These are phyloP conservation scores for Bubalus kerabau DNA, from an alignment of 2,113 vertebrate species.

Conservation along the genomic window DNA sequence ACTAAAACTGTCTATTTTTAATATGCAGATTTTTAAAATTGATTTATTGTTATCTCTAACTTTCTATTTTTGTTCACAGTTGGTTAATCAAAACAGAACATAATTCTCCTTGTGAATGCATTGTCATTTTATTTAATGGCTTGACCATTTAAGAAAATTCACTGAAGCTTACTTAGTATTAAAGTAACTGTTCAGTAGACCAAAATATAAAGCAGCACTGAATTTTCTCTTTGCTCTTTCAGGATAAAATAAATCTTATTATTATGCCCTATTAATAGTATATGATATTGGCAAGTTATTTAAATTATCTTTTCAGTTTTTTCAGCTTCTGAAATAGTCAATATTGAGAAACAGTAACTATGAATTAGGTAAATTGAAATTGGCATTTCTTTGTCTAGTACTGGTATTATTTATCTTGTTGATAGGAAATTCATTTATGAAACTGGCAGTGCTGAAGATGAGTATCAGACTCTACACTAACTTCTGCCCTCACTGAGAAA, in stretches of 20 bases:
- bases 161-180: slow-evolving; percentile 14
- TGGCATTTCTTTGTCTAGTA: slow-evolving; percentile 16
- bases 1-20: slow-evolving; percentile 19
- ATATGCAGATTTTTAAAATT: neutral
- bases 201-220: slow-evolving; percentile 11
- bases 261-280: neutral
- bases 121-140: slow-evolving; percentile 20
- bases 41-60: neutral
- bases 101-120: slow-evolving; percentile 11
- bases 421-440: neutral
- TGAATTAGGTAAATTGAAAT: slow-evolving; percentile 25
- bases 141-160: slow-evolving; percentile 28
- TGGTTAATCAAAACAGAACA: neutral
- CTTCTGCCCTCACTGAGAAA: neutral
- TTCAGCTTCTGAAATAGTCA: slow-evolving; percentile 18
- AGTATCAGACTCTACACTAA: neutral
- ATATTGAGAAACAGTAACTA: neutral
- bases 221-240: slow-evolving; percentile 34
- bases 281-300: slow-evolving; percentile 7
- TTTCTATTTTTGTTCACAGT: slow-evolving; percentile 29
- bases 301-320: slow-evolving; percentile 39
- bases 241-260: slow-evolving; percentile 15
- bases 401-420: slow-evolving; percentile 14
- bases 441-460: neutral
- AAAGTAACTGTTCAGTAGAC: neutral